These are phyloP conservation scores for Scaptomyza reducta DNA, from an alignment of 2,888 invertebrate genomes.

Conservation along the genomic window DNA sequence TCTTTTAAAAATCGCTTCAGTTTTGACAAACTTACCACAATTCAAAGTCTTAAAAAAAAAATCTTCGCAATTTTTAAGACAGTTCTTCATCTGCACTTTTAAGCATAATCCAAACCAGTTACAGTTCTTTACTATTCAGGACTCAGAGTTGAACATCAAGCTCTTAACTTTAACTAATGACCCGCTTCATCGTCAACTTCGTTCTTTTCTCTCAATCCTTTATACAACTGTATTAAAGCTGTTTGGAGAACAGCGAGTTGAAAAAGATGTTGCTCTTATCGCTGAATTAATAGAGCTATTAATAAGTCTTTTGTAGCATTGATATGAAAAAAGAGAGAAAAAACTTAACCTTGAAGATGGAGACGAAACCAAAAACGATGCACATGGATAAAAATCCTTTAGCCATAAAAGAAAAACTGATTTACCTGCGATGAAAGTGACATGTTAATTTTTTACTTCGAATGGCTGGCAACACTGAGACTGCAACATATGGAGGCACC, in stretches of 20 bases:
- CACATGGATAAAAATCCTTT: conserved; percentile 65
- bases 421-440: conserved; percentile 79
- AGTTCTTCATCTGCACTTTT: neutral
- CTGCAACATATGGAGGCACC: conserved; percentile 38
- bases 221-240: conserved; percentile 53
- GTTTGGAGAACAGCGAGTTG: conserved; percentile 13
- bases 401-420: conserved; percentile 66
- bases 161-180: conserved; percentile 34
- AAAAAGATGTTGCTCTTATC: conserved; percentile 68
- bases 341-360: conserved; percentile 59
- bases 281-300: conserved; percentile 77
- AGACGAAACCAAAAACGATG: conserved; percentile 12
- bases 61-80: neutral
- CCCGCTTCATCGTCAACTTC: conserved; percentile 27
- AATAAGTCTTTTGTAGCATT: conserved; percentile 74
- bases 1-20: neutral
- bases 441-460: conserved; percentile 75
- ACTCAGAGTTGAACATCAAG: conserved; percentile 10
- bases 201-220: conserved; percentile 30
- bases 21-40: neutral
- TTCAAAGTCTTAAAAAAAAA: no score
- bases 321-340: conserved; percentile 48
- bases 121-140: conserved; percentile 12
- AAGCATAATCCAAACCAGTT: conserved; percentile 7
- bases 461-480: conserved; percentile 31